A percentile compares a stretch with the other conserved stretches of the same genome.
Conservation (phyloP, 2,797 vertebrate species). For the Botia kubotai region DNA sequence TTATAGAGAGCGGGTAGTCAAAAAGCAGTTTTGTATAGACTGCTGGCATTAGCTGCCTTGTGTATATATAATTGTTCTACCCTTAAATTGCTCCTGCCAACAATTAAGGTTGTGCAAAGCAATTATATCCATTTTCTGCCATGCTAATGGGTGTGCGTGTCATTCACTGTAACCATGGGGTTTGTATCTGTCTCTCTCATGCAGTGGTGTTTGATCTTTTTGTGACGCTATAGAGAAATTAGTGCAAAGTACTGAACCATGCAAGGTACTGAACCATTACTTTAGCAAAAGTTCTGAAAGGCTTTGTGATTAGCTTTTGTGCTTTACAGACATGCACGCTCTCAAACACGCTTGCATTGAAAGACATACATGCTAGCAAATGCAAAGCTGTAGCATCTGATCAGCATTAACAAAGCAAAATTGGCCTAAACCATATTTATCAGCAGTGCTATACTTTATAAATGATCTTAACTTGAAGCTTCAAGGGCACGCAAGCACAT, state of each 20-base stretch:
- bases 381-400: conserved; percentile 11
- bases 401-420: background rate
- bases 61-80: conserved; percentile 61
- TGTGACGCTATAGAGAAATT: conserved; percentile 46
- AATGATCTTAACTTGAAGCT: background rate
- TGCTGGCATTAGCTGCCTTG: conserved; percentile 57
- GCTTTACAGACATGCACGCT: conserved; percentile 34
- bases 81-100: conserved; percentile 60
- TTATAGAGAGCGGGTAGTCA: conserved; percentile 55
- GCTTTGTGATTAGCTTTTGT: conserved; percentile 49
- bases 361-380: conserved; percentile 4
- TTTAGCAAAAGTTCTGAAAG: conserved; percentile 49
- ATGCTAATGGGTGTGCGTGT: conserved; percentile 61
- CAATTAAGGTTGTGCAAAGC: conserved; percentile 63
- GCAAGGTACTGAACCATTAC: conserved; percentile 25
- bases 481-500: background rate
- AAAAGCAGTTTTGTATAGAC: conserved; percentile 50
- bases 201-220: conserved; percentile 39
- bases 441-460: background rate
- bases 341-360: conserved; percentile 13
- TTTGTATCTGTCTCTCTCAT: conserved; percentile 47
- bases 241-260: conserved; percentile 39
- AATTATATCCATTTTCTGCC: conserved; percentile 66
- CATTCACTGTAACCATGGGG: conserved; percentile 58
- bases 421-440: background rate